phyloP scores from a whole-genome alignment of 2,113 vertebrate species.

The Engystomops pustulosus region DNA sequence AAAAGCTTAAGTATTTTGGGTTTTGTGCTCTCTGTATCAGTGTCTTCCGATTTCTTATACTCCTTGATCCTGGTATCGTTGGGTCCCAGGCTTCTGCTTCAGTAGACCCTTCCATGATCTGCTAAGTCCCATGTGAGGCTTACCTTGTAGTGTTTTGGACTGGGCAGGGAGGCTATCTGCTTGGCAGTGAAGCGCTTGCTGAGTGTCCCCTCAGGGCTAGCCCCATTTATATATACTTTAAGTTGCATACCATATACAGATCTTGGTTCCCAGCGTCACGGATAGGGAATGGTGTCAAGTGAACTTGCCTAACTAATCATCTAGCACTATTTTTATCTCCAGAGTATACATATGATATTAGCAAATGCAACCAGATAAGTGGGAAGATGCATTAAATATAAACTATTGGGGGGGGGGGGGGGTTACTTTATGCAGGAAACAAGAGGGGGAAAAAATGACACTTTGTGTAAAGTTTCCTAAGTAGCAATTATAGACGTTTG shows the following conservation, averaged over 20 bases:
- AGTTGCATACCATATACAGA: conserved; percentile 68
- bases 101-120: conserved; percentile 9
- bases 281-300: conserved; percentile 65
- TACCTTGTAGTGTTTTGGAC: conserved; percentile 65
- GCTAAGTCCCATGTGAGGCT: conserved; percentile 53
- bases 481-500: background rate
- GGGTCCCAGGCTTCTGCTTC: background rate
- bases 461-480: background rate
- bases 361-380: conserved; percentile 68
- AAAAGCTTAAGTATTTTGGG: background rate
- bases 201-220: conserved; percentile 58
- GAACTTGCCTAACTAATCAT: conserved; percentile 69
- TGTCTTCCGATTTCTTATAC: background rate
- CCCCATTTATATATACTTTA: conserved; percentile 65
- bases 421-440: conserved; percentile 71
- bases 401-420: conserved; percentile 55
- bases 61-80: background rate
- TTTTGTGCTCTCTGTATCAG: no score
- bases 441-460: background rate
- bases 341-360: conserved; percentile 70
- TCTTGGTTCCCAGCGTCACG: conserved; percentile 66
- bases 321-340: conserved; percentile 71
- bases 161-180: conserved; percentile 50
- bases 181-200: conserved; percentile 64
- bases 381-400: conserved; percentile 63